Base-by-base conservation (phyloP, 2,113 vertebrate species). In the Forbesichthys agassizii region DNA sequence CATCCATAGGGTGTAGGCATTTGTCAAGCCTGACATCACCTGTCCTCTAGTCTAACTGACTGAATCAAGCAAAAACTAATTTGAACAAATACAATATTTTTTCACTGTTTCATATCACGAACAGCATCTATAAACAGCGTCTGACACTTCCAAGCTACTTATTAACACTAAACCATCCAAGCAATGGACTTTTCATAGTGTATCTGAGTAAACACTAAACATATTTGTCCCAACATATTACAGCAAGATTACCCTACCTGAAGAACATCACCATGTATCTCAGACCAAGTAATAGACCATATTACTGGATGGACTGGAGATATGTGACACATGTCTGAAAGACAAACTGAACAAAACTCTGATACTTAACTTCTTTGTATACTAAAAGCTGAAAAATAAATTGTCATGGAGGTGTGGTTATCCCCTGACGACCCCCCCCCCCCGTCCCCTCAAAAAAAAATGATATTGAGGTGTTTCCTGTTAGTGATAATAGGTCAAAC, bases 141-240 rank as follows among this genome's bases (percentile, higher is more conserved):
- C 27, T 27, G 27, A 27, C 27, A 27, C 27, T 27, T 27, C 27
- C 27, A 27, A 27, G 27, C 27, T 27, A 27, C 27, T 27, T 27
- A 27, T 27, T 36, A 49, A 33, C 11, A 42, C 20, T 0, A 65
- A 73, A 27, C 20, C 18, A 12, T 33, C 58, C 59, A 36, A 48
- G 14, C 13, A 57, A 60, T 54, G 6, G 66, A 72, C 42, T 73
- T 66, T 55, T 83, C 75, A 68, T 68, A 68, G 69, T 82, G 71
- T 68, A 57, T 61, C 58, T 73, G 36, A 42, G 36, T 3, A 7
- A 42, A 42, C 4, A 42, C 36, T 42, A 42, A 42, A 66, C 27
- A 18, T 11, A 13, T 64, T 57, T 55, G 27, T 69, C 52, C 62
- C 27, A 64, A 54, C 51, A 46, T 59, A 27, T 46, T 27, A 8